These are phyloP conservation scores for Enoplosus armatus DNA, from an alignment of 2,797 vertebrate species.

Conservation along the genomic window DNA sequence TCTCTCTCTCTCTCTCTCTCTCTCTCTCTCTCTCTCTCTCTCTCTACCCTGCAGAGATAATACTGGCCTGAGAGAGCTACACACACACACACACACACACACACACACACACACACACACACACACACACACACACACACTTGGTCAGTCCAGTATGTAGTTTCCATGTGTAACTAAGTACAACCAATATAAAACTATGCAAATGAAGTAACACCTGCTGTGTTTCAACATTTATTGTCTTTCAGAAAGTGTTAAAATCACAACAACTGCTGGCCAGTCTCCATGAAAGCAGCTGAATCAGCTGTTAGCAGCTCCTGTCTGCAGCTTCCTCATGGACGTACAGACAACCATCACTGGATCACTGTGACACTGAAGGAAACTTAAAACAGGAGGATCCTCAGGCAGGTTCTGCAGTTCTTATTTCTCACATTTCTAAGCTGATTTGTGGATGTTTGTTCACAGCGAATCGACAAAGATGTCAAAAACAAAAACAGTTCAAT, in stretches of 20 bases:
- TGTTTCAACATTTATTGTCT: neutral
- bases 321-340: neutral
- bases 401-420: too few relatives aligned
- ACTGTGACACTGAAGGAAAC: neutral
- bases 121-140: constrained; percentile 28
- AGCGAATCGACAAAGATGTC: too few relatives aligned
- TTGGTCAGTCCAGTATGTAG: constrained; percentile 4
- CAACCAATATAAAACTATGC: neutral
- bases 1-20: constrained; percentile 52
- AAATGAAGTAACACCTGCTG: neutral
- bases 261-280: neutral
- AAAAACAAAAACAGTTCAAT: too few relatives aligned
- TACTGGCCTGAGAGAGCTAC: constrained; percentile 25
- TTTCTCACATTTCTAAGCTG: too few relatives aligned
- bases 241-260: neutral
- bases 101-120: constrained; percentile 28
- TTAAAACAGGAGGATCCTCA: too few relatives aligned
- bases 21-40: constrained; percentile 52
- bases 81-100: constrained; percentile 34
- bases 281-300: neutral
- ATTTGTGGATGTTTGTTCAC: too few relatives aligned
- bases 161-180: constrained; percentile 1
- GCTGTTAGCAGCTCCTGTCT: neutral
- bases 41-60: constrained; percentile 61
- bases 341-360: neutral